Conservation (phyloP, 2,888 invertebrate genomes). For the Clitarchus hookeri region DNA sequence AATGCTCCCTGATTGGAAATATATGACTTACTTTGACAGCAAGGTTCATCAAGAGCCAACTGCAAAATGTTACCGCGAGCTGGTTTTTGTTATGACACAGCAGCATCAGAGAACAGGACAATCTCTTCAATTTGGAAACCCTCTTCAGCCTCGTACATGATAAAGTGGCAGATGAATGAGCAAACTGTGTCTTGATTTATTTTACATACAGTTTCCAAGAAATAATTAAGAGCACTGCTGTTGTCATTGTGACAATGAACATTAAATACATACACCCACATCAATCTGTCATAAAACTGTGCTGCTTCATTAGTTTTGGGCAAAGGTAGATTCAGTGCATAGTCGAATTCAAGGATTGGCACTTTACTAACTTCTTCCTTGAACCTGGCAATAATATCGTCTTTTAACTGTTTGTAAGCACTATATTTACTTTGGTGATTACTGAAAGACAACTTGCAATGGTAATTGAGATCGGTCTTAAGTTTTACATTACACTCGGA, state of each 20-base stretch:
- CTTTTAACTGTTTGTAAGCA: constrained; percentile 16
- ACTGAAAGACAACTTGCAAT: constrained; percentile 33
- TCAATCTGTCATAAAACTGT: constrained; percentile 43
- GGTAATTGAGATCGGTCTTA: constrained; percentile 30
- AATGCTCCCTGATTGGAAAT: too few species aligned
- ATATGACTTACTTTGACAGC: too few species aligned
- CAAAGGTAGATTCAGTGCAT: constrained; percentile 43
- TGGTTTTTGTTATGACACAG: too few species aligned
- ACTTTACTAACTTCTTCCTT: constrained; percentile 32
- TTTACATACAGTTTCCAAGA: constrained; percentile 37
- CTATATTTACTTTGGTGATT: constrained; percentile 37
- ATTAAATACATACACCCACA: constrained; percentile 43
- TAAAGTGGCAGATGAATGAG: too few species aligned
- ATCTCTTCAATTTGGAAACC: too few species aligned
- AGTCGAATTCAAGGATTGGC: constrained; percentile 43
- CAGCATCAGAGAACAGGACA: too few species aligned
- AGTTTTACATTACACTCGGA: constrained; percentile 36
- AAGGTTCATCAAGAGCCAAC: too few species aligned
- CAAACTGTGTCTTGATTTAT: background rate
- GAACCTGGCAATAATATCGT: background rate
- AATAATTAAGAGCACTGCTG: constrained; percentile 36
- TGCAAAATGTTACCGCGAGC: too few species aligned
- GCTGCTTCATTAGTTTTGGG: constrained; percentile 39
- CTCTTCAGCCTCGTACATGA: too few species aligned
- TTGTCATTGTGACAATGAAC: constrained; percentile 41